Base-by-base conservation (phyloP, 1,140 invertebrate genomes). In the Papilio dardanus region DNA sequence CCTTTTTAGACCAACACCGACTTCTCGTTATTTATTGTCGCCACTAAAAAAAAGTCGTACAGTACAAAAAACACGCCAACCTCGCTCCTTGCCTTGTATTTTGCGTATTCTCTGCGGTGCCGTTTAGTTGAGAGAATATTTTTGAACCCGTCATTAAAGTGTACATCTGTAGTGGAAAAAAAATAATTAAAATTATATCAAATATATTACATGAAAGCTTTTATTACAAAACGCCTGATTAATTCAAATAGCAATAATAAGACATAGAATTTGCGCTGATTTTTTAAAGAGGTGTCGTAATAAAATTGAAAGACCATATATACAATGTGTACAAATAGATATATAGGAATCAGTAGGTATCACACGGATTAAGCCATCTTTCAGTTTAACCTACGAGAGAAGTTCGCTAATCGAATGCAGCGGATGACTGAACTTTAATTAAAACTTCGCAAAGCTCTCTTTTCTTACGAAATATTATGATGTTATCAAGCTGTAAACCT, bases 351-450 rank as follows among this genome's bases (percentile, higher is more conserved):
- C 54, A 28, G 2, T 28, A 28, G 46, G 24, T 62, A 30, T 58
- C 54, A 58, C 24, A 62, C 14, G 24, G 54, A 62, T 69, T 69
- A 69, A 69, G 35, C 10, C 21, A 40, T 40, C 35, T 69, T 35
- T 35, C 19, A 69, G 35, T 37, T 69, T 69, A 40, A 69, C 35
- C 33, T 42, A 69, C 67, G 31, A 69, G 31, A 69, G 21, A 69
- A 69, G 31, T 69, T 69, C 35, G 35, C 31, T 66, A 33, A 69
- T 35, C 67, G 67, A 69, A 69, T 69, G 33, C 35, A 69, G 42
- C 67, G 67, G 67, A 69, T 40, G 33, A 69, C 67, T 69, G 67
- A 40, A 40, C 35, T 69, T 69, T 69, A 69, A 69, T 69, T 69
- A 69, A 69, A 69, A 69, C 31, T 69, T 69, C n/a, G 19, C 33